phyloP scores from a whole-genome alignment of 2,113 vertebrate genomes.

The Toxotes chatareus region DNA sequence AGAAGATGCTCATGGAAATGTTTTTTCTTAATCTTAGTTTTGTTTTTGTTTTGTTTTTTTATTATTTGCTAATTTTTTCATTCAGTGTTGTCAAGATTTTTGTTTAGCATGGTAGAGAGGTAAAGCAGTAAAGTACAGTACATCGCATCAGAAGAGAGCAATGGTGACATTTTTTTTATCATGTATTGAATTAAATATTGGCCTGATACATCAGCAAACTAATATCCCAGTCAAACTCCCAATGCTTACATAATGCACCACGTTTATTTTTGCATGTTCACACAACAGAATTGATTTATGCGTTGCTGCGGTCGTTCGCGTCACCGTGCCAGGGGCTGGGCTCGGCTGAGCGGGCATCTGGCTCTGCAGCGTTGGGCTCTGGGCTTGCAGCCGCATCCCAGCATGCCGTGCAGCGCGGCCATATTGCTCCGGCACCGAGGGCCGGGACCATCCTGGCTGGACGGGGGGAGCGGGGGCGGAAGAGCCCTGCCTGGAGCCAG shows the following conservation, averaged over 20 bases:
- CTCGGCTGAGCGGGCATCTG: constrained; percentile 75
- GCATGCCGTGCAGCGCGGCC: constrained; percentile 73
- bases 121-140: background rate
- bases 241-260: background rate
- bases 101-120: background rate
- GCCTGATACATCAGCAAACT: background rate
- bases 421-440: constrained; percentile 77
- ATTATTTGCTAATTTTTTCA: background rate
- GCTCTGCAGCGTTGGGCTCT: constrained; percentile 57
- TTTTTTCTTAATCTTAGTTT: background rate
- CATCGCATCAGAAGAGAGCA: background rate
- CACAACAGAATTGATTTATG: constrained; percentile 24
- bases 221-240: background rate
- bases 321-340: constrained; percentile 54
- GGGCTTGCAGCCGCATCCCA: constrained; percentile 75
- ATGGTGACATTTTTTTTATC: background rate
- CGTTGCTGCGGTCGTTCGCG: constrained; percentile 14
- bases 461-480: constrained; percentile 69
- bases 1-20: background rate
- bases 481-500: constrained; percentile 77
- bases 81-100: background rate
- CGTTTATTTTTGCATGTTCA: constrained; percentile 14
- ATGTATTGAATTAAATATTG: background rate
- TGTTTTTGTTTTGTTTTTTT: constrained; percentile 11
- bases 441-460: constrained; percentile 58